Conservation (phyloP, 2,888 invertebrate species). For the Anarsia innoxiella region DNA sequence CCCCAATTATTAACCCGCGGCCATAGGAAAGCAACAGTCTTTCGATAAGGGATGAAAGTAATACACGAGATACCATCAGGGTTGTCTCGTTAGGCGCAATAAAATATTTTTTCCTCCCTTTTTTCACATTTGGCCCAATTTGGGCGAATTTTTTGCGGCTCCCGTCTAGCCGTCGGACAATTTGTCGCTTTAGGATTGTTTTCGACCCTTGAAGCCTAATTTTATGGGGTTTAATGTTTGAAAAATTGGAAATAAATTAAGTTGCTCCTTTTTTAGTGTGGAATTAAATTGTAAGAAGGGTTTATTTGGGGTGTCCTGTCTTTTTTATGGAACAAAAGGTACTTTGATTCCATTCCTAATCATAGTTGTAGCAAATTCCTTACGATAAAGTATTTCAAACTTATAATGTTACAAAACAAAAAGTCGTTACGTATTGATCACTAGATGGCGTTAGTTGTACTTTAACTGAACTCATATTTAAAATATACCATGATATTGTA, state of each 20-base stretch:
- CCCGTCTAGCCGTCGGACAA: constrained; percentile 53
- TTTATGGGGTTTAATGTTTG: constrained; percentile 3
- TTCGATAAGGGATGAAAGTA: constrained; percentile 69
- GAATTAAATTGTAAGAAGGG: no score
- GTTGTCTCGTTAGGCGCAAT: constrained; percentile 63
- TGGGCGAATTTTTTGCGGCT: constrained; percentile 65
- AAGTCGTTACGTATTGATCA: no score
- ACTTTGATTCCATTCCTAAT: no score
- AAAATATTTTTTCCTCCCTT: constrained; percentile 46
- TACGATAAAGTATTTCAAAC: no score
- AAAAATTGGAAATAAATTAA: background rate
- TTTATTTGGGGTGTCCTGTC: no score
- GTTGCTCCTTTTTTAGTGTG: background rate
- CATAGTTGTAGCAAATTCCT: no score
- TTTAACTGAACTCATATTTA: no score
- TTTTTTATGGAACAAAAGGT: no score
- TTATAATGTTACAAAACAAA: no score
- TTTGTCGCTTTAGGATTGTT: constrained; percentile 50
- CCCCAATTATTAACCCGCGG: constrained; percentile 59
- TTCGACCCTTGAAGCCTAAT: constrained; percentile 25
- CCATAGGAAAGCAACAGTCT: constrained; percentile 42
- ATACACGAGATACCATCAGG: constrained; percentile 65
- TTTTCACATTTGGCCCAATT: constrained; percentile 29
- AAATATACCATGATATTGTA: no score
- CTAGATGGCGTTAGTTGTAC: no score